phyloP scores from a whole-genome alignment of 2,797 vertebrate species.

The Perodicticus potto region DNA sequence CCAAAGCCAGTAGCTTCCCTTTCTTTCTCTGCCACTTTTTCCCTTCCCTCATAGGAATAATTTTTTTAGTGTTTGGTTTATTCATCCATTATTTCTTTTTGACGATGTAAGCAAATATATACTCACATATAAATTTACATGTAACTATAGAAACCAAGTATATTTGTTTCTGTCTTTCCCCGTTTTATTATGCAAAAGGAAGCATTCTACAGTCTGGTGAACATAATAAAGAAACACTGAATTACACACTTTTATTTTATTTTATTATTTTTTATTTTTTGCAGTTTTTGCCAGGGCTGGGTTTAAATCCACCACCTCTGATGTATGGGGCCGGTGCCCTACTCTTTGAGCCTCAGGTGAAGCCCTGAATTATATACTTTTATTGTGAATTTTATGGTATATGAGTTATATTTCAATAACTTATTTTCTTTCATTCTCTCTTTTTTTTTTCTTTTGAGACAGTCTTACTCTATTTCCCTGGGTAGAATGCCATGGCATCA shows the following conservation, averaged over 20 bases:
- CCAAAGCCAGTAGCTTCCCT: background rate
- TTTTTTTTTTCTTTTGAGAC: background rate
- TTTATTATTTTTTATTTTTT: too few species aligned
- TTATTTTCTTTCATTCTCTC: background rate
- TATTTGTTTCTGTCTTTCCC: background rate
- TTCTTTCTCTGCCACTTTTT: background rate
- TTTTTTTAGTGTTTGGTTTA: background rate
- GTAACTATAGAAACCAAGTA: background rate
- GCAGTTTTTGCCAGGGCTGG: too few species aligned
- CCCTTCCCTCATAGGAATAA: background rate
- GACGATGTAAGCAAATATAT: background rate
- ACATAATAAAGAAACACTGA: background rate
- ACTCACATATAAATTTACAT: background rate
- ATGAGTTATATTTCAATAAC: background rate
- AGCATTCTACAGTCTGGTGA: background rate
- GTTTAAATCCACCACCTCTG: too few species aligned
- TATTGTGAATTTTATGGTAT: background rate
- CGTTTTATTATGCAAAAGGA: slow-evolving; percentile 6
- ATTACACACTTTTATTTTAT: background rate
- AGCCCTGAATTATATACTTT: background rate
- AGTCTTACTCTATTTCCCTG: too few species aligned
- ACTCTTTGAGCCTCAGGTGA: too few species aligned
- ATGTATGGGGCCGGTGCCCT: too few species aligned
- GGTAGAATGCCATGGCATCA: too few species aligned
- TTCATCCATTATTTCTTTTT: background rate